phyloP scores from a whole-genome alignment of 1,140 invertebrate genomes.

The Heliconius melpomene region DNA sequence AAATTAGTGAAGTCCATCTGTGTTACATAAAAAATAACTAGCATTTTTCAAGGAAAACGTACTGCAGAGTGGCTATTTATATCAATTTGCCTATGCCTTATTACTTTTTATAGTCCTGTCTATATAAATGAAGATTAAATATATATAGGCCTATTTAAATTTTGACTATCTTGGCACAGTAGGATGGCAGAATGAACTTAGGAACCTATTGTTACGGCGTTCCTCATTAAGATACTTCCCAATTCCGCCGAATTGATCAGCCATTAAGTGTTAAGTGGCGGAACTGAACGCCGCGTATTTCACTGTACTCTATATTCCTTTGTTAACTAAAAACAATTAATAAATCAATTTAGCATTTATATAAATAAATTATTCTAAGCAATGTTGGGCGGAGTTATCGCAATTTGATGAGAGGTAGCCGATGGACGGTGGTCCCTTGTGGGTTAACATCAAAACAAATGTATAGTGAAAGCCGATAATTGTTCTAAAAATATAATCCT shows the following conservation, averaged over 20 bases:
- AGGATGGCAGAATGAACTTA: too few species aligned
- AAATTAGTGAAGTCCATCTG: background rate
- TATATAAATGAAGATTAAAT: background rate
- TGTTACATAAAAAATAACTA: slow-evolving; percentile 6
- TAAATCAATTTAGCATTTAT: background rate
- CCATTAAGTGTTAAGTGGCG: too few species aligned
- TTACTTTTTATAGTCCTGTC: slow-evolving; percentile 1
- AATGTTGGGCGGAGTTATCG: background rate
- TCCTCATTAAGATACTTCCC: too few species aligned
- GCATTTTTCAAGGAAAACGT: slow-evolving; percentile 6
- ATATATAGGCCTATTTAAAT: background rate
- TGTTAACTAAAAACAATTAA: too few species aligned
- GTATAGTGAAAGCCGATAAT: background rate
- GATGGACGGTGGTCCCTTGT: background rate
- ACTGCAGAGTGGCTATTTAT: slow-evolving; percentile 15
- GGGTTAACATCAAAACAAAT: background rate
- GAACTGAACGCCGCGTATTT: too few species aligned
- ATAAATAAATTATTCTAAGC: background rate
- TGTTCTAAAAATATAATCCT: too few species aligned
- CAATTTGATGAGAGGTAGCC: background rate
- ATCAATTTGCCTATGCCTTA: slow-evolving; percentile 13
- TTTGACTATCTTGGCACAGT: too few species aligned
- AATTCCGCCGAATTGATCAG: too few species aligned
- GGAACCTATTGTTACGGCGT: too few species aligned
- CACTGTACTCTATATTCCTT: too few species aligned